Evolutionary conservation across 2,797 vertebrate species (phyloP).

Genomic region (Falco biarmicus): DNA sequence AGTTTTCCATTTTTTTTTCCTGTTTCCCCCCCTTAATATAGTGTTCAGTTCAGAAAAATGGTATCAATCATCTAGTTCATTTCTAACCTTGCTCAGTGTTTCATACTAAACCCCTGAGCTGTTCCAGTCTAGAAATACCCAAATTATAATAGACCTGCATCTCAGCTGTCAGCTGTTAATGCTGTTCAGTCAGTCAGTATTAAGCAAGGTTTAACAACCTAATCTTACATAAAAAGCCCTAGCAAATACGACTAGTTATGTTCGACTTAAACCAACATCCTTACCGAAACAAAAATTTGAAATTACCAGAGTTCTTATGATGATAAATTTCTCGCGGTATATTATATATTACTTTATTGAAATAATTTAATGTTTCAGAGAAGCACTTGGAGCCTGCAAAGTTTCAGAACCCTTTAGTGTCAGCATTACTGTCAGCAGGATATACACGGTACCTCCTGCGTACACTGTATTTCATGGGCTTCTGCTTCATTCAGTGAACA

Average conservation of each 20-base stretch:
- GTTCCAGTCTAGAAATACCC: not conserved
- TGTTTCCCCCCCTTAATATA: not conserved
- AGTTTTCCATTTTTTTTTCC: not conserved
- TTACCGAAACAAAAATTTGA: not conserved
- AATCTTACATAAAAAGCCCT: not conserved
- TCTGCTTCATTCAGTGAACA: not conserved
- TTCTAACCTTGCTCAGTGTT: not conserved
- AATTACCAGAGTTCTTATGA: rapidly evolving
- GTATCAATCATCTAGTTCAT: not conserved
- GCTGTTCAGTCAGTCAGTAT: not conserved
- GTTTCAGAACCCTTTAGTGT: not conserved
- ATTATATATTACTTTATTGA: not conserved
- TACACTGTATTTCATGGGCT: not conserved
- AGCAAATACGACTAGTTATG: not conserved
- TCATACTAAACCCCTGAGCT: not conserved
- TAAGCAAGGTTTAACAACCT: not conserved
- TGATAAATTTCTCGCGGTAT: not conserved
- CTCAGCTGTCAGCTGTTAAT: not conserved
- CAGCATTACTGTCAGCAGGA: conserved; percentile 32
- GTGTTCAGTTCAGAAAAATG: not conserved
- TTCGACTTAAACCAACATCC: not conserved
- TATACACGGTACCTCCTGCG: not conserved
- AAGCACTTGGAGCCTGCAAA: not conserved
- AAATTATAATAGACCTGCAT: not conserved
- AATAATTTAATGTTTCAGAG: conserved; percentile 13